A percentile compares a stretch with the other conserved stretches of the same genome.
These are phyloP conservation scores for Cheilosia variabilis DNA, from an alignment of 2,888 invertebrate species.

Conservation along the genomic window DNA sequence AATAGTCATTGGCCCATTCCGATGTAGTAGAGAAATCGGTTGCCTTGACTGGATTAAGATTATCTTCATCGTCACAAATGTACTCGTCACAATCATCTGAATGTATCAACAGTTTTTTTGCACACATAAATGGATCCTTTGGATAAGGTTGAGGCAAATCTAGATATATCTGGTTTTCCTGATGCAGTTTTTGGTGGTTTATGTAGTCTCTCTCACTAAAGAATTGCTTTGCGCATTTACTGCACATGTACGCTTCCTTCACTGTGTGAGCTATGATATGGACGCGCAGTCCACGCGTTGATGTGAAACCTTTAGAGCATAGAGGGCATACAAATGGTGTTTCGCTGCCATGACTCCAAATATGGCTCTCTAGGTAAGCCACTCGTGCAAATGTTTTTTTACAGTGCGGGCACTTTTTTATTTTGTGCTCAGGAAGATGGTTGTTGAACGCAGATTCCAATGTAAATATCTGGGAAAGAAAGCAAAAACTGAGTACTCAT, in stretches of 20 bases:
- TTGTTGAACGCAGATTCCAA: too few relatives aligned
- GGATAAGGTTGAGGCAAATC: not conserved
- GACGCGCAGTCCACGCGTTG: not conserved
- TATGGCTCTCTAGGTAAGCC: not conserved
- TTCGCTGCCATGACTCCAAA: not conserved
- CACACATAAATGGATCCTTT: not conserved
- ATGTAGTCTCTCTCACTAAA: not conserved
- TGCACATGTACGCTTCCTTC: not conserved
- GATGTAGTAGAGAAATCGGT: not conserved
- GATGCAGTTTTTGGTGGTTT: not conserved
- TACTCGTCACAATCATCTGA: not conserved
- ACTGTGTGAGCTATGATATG: not conserved
- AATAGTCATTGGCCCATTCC: not conserved
- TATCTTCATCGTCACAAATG: not conserved
- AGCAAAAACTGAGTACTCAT: too few relatives aligned
- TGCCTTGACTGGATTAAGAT: not conserved
- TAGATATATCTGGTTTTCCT: not conserved
- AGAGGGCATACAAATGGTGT: not conserved
- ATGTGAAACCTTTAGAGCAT: not conserved
- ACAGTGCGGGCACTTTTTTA: not conserved
- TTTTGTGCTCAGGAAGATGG: too few relatives aligned
- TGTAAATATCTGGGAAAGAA: too few relatives aligned
- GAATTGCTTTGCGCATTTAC: not conserved
- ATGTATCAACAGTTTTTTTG: not conserved
- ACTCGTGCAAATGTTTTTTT: not conserved